Percentiles rank a stretch among this genome's conserved stretches.
Evolutionary conservation across 2,797 vertebrate genomes (phyloP).

Genomic region (Aphelocoma californica): DNA sequence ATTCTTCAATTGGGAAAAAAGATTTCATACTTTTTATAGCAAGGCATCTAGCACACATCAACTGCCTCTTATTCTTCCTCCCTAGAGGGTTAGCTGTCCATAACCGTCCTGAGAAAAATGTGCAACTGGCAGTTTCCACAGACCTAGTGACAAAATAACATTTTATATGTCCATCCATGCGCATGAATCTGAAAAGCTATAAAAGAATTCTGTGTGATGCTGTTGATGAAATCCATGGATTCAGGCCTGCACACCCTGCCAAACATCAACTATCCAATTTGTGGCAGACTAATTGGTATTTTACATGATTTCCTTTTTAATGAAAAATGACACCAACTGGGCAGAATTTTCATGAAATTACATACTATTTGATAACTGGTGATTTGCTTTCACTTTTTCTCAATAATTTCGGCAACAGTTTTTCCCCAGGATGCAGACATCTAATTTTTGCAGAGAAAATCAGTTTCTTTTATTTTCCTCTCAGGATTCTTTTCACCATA

Average conservation of each 20-base stretch:
- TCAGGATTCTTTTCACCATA: neutral
- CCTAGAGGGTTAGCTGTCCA: neutral
- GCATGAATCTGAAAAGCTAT: neutral
- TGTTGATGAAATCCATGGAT: constrained; percentile 11
- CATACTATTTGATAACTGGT: neutral
- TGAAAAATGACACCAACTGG: neutral
- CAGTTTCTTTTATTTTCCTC: neutral
- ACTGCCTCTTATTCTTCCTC: neutral
- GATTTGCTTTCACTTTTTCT: neutral
- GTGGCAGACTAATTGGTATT: constrained; percentile 7
- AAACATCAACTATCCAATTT: constrained; percentile 13
- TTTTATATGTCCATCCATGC: constrained; percentile 22
- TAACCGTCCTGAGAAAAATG: constrained; percentile 7
- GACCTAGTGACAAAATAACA: constrained; percentile 4
- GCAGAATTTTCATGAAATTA: neutral
- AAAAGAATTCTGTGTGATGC: neutral
- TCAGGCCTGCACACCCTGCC: neutral
- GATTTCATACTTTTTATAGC: neutral
- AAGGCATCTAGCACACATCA: neutral
- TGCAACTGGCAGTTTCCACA: neutral
- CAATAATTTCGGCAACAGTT: neutral
- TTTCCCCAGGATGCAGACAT: neutral
- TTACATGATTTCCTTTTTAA: constrained; percentile 16
- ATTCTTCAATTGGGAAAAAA: neutral
- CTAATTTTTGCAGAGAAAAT: neutral